Conservation (phyloP, 2,888 invertebrate species). For the Temnothorax rugatulus region DNA sequence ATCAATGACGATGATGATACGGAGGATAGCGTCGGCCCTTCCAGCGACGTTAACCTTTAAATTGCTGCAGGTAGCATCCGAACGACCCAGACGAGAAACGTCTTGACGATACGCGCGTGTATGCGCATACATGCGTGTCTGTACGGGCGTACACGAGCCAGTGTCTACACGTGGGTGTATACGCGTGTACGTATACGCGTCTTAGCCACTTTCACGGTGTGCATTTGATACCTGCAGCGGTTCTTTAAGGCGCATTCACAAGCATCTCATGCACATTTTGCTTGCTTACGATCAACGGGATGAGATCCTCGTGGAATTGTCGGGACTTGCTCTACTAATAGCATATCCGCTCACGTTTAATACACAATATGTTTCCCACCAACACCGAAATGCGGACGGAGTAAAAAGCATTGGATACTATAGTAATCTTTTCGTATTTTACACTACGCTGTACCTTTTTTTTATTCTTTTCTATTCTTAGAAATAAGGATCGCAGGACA, state of each 20-base stretch:
- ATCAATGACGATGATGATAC: slow-evolving; percentile 41
- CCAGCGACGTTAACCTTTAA: slow-evolving; percentile 63
- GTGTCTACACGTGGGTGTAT: neutral
- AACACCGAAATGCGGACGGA: neutral
- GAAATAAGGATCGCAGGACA: neutral
- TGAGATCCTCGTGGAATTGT: slow-evolving; percentile 47
- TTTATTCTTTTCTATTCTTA: neutral
- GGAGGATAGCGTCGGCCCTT: slow-evolving; percentile 13
- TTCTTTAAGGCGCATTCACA: slow-evolving; percentile 69
- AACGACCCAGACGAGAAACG: slow-evolving; percentile 43
- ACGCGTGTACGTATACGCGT: neutral
- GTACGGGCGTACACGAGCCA: neutral
- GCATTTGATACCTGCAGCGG: slow-evolving; percentile 63
- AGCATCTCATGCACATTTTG: slow-evolving; percentile 59
- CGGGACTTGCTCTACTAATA: slow-evolving; percentile 69
- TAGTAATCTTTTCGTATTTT: neutral
- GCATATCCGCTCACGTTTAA: slow-evolving; percentile 61
- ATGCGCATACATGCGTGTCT: neutral
- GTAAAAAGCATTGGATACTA: neutral
- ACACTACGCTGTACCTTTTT: neutral
- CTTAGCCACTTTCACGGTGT: slow-evolving; percentile 40
- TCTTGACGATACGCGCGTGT: neutral
- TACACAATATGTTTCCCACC: neutral
- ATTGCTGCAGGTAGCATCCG: slow-evolving; percentile 66
- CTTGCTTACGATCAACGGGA: slow-evolving; percentile 58